Conservation (phyloP, 37 sponge, comb jelly and placozoan species). For the Halisarca cf. caerulea region DNA sequence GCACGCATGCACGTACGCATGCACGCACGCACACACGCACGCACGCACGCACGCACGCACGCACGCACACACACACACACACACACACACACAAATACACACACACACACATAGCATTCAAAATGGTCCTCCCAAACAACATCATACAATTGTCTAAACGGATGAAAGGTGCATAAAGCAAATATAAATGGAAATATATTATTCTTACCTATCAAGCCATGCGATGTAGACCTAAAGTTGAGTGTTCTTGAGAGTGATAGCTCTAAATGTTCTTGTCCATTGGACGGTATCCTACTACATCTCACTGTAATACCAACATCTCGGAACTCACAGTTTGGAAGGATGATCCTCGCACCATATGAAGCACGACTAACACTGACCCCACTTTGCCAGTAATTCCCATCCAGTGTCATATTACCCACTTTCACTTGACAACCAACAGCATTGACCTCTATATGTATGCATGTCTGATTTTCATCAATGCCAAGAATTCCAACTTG, state of each 20-base stretch:
- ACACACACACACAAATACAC: background rate
- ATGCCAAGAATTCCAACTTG: constrained; percentile 3
- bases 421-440: background rate
- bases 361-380: background rate
- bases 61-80: no score
- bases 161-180: background rate
- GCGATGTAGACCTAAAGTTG: constrained; percentile 17
- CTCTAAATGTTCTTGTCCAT: background rate
- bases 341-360: background rate
- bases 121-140: no score
- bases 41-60: no score
- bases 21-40: no score
- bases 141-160: no score
- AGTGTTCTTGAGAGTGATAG: background rate
- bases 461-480: constrained; percentile 4
- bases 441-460: background rate
- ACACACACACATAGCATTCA: no score
- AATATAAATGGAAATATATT: background rate
- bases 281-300: background rate
- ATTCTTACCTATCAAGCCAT: constrained; percentile 10
- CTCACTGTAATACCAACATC: background rate
- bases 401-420: background rate
- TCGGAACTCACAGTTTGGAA: constrained; percentile 26
- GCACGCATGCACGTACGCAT: background rate
- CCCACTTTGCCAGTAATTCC: background rate